These are phyloP conservation scores for Ia io DNA, from an alignment of 2,113 vertebrate genomes.

Conservation along the genomic window DNA sequence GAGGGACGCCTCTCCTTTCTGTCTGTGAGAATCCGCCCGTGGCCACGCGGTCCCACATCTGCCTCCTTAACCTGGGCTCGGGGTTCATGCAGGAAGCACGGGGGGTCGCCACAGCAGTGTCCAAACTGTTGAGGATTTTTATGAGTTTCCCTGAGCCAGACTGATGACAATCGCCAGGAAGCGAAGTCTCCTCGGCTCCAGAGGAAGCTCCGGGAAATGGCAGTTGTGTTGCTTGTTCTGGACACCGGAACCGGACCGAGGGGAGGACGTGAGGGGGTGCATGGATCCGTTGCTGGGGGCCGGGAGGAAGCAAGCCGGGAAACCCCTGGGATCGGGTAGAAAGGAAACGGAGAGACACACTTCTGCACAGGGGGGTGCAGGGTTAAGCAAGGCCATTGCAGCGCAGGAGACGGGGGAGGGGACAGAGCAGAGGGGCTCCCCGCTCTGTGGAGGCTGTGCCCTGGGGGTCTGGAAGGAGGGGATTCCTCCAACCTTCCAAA, in stretches of 20 bases:
- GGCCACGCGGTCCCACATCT: too few relatives aligned
- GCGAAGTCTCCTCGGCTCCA: background rate
- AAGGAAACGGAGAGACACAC: too few relatives aligned
- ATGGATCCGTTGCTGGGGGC: background rate
- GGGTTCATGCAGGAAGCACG: background rate
- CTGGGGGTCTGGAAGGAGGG: background rate
- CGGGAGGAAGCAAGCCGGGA: background rate
- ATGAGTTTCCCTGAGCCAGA: background rate
- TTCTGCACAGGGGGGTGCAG: too few relatives aligned
- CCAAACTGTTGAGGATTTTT: background rate
- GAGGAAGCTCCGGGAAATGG: background rate
- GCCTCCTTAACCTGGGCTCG: background rate
- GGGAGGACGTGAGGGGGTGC: background rate
- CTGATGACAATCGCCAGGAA: background rate
- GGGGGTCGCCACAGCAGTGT: background rate
- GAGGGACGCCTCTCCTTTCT: too few relatives aligned
- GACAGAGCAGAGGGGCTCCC: background rate
- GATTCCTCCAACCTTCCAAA: background rate
- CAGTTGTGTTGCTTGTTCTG: fast-evolving
- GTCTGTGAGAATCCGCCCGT: too few relatives aligned
- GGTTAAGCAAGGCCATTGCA: too few relatives aligned
- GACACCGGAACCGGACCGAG: background rate
- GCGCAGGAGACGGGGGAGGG: too few relatives aligned
- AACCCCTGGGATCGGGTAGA: background rate
- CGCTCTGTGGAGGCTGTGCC: background rate